These are phyloP conservation scores for Stenchaetothrips biformis DNA, from an alignment of 2,888 invertebrate genomes.

Conservation along the genomic window DNA sequence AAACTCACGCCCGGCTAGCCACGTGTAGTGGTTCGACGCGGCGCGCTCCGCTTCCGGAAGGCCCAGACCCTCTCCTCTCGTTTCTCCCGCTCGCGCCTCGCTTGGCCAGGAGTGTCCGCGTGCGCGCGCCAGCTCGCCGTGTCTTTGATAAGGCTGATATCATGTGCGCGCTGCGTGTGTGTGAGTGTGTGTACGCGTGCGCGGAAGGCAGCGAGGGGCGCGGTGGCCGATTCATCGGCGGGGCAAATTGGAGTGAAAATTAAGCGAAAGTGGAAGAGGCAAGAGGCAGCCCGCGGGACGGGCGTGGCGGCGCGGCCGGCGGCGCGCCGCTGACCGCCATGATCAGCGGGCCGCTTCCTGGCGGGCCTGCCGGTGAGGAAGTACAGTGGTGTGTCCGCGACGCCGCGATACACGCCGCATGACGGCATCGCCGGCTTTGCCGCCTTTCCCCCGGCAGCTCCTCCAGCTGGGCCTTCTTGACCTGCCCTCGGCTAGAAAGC, in stretches of 20 bases:
- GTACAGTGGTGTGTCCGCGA: neutral
- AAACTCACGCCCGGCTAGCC: too few species aligned
- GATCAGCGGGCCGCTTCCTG: neutral
- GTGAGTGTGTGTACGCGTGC: neutral
- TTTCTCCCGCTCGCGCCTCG: too few species aligned
- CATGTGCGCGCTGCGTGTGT: neutral
- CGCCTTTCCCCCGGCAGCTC: too few species aligned
- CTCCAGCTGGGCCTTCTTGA: too few species aligned
- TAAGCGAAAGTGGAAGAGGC: slow-evolving; percentile 8
- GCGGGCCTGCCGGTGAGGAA: neutral
- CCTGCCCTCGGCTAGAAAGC: too few species aligned
- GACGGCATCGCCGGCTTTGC: too few species aligned
- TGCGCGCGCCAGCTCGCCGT: too few species aligned
- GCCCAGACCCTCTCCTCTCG: too few species aligned
- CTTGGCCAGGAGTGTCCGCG: too few species aligned
- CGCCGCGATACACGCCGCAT: neutral
- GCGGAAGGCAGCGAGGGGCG: neutral
- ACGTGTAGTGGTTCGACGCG: too few species aligned
- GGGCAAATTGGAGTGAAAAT: slow-evolving; percentile 20
- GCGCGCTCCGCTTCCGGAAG: too few species aligned
- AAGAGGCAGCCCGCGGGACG: neutral
- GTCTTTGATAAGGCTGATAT: too few species aligned
- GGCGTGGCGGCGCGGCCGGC: neutral
- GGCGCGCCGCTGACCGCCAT: neutral
- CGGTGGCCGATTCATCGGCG: neutral